phyloP scores from a whole-genome alignment of 2,797 vertebrate genomes.

The Pangasius krempfi region DNA sequence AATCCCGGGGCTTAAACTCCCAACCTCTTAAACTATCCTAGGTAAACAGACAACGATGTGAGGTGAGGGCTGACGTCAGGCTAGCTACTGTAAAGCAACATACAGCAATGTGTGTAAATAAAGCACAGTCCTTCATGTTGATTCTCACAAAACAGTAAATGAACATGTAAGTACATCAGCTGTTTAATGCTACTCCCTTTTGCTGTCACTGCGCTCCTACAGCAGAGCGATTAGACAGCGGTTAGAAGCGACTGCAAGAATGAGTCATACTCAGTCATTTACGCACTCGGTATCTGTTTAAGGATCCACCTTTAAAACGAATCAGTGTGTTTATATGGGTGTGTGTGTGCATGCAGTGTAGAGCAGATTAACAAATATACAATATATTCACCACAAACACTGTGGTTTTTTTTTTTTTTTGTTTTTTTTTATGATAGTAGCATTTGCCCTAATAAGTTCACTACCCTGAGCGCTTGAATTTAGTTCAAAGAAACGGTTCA shows the following conservation, averaged over 20 bases:
- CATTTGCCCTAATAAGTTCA: neutral
- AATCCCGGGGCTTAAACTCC: neutral
- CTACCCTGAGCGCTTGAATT: neutral
- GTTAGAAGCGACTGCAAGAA: neutral
- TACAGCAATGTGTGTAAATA: neutral
- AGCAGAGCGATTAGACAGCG: conserved; percentile 6
- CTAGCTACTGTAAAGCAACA: neutral
- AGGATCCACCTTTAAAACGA: neutral
- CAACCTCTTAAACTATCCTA: no score
- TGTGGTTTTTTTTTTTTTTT: no score
- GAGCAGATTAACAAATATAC: neutral
- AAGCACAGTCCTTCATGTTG: neutral
- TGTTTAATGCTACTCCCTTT: neutral
- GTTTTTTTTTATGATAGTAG: neutral
- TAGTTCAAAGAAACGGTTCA: neutral
- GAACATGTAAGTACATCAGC: neutral
- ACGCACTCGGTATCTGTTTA: neutral
- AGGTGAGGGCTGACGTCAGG: neutral
- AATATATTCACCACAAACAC: neutral
- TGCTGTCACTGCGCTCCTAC: neutral
- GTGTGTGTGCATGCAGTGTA: neutral
- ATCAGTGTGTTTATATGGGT: neutral
- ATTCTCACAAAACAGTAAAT: neutral
- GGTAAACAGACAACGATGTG: neutral
- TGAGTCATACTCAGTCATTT: conserved; percentile 13